A percentile compares a stretch with the other conserved stretches of the same genome.
Evolutionary conservation across 2,113 vertebrate species (phyloP).

Genomic region (Carettochelys insculpta): DNA sequence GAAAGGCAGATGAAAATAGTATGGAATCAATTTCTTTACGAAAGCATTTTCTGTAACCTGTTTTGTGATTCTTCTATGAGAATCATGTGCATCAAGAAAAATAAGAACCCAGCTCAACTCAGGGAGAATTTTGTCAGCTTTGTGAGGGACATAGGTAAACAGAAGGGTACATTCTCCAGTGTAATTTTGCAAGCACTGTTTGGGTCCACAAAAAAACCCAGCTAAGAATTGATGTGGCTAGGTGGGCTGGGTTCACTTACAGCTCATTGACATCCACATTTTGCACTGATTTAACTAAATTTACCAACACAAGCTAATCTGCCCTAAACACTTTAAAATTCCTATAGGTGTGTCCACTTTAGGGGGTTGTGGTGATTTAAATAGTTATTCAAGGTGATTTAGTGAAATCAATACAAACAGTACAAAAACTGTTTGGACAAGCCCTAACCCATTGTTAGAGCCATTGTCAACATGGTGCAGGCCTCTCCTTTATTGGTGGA

Average conservation of each 20-base stretch:
- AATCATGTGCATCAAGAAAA: neutral
- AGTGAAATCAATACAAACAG: slow-evolving; percentile 1
- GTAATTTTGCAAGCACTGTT: neutral
- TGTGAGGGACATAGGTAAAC: slow-evolving; percentile 24
- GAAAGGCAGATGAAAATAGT: slow-evolving; percentile 19
- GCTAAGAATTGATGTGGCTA: neutral
- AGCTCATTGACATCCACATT: neutral
- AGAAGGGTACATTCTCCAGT: slow-evolving; percentile 1
- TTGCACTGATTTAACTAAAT: neutral
- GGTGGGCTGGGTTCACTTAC: neutral
- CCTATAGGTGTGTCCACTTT: neutral
- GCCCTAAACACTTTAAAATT: neutral
- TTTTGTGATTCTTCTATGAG: slow-evolving; percentile 38
- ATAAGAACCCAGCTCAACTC: neutral
- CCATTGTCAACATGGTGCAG: neutral
- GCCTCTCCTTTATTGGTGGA: slow-evolving; percentile 9
- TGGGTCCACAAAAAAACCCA: neutral
- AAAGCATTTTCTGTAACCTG: slow-evolving; percentile 10
- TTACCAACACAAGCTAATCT: neutral
- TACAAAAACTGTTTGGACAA: neutral
- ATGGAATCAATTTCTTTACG: slow-evolving; percentile 51
- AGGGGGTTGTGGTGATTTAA: neutral
- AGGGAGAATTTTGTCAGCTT: slow-evolving; percentile 25
- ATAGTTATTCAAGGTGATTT: neutral
- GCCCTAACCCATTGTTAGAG: neutral